Evolutionary conservation across 2,113 vertebrate species (phyloP).

Genomic region (Baryphthengus martii): DNA sequence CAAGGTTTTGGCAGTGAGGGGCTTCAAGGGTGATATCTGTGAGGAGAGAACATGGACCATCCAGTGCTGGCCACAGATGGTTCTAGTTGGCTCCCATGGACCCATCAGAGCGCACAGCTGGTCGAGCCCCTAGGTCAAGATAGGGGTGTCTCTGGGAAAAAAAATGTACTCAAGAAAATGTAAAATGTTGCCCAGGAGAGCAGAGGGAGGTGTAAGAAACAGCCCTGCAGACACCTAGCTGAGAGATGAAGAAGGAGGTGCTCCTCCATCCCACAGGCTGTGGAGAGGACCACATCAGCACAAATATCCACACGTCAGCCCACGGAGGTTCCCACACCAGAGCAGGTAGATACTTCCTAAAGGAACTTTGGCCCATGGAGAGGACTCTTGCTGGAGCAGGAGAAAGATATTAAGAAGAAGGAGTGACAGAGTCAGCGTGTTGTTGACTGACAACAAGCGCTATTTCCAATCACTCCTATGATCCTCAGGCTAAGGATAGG

Average conservation of each 20-base stretch:
- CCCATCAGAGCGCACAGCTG: not conserved
- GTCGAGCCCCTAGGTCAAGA: not conserved
- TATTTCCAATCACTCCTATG: not conserved
- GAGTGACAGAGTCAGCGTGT: accelerated
- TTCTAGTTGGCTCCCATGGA: accelerated
- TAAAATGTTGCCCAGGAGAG: not conserved
- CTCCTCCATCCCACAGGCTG: not conserved
- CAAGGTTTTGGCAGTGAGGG: not conserved
- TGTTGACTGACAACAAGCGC: not conserved
- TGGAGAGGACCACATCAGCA: not conserved
- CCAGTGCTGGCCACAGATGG: no score
- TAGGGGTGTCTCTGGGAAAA: not conserved
- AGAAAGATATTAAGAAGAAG: not conserved
- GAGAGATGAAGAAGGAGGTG: not conserved
- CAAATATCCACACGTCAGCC: not conserved
- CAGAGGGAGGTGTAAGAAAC: not conserved
- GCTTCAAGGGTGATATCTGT: not conserved
- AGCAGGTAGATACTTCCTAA: not conserved
- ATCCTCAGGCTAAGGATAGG: not conserved
- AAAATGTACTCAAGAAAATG: not conserved
- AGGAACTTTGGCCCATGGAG: accelerated
- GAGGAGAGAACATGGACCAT: not conserved
- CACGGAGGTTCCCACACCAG: not conserved
- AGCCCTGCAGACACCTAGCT: not conserved
- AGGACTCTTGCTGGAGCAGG: not conserved